Conservation (phyloP, 2,888 invertebrate genomes). For the Monochamus alternatus region DNA sequence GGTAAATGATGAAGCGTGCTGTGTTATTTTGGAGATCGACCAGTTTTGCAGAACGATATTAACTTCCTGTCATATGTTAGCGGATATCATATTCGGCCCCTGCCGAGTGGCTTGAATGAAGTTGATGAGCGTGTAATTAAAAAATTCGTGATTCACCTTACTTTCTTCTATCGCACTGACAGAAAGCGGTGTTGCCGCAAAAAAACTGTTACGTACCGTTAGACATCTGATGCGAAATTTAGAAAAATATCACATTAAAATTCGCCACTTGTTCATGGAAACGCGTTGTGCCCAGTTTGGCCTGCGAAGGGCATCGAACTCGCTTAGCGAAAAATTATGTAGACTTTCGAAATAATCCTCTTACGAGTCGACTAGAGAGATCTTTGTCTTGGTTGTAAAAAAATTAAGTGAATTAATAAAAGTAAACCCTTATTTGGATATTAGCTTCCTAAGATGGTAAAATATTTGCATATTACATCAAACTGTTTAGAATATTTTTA, state of each 20-base stretch:
- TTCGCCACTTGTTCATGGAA: background rate
- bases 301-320: background rate
- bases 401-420: background rate
- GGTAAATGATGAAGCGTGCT: too few relatives aligned
- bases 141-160: background rate
- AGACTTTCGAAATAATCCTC: constrained; percentile 4
- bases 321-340: constrained; percentile 5
- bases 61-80: background rate
- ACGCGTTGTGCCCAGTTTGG: background rate
- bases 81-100: background rate
- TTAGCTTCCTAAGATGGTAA: too few relatives aligned
- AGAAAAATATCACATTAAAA: background rate
- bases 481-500: too few relatives aligned
- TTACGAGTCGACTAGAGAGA: background rate
- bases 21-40: background rate
- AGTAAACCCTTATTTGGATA: background rate
- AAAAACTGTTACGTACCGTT: constrained; percentile 1
- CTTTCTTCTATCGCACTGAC: background rate
- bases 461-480: too few relatives aligned
- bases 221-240: background rate
- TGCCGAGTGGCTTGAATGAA: constrained; percentile 47
- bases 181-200: background rate
- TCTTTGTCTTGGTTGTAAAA: background rate
- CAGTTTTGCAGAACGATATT: background rate
- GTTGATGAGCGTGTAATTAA: constrained; percentile 33